Evolutionary conservation across 2,888 invertebrate genomes (phyloP).

Genomic region (Pimpla rufipes): DNA sequence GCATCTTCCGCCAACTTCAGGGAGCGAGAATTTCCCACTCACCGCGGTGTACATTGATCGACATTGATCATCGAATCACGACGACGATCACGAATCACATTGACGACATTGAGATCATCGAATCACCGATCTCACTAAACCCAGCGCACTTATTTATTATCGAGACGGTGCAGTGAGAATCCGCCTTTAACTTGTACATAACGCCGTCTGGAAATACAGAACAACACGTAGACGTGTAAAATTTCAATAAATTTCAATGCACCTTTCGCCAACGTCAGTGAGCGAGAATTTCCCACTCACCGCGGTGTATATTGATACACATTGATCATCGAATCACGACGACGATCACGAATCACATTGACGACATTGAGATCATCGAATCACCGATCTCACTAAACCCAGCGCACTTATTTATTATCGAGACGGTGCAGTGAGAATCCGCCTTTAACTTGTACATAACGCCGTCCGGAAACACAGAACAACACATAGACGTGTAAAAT

Average conservation of each 20-base stretch:
- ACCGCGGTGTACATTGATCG: too few species aligned
- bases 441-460: slow-evolving; percentile 29
- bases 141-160: slow-evolving; percentile 40
- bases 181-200: slow-evolving; percentile 51
- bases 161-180: not conserved
- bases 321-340: too few species aligned
- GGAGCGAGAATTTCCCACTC: too few species aligned
- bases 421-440: too few species aligned
- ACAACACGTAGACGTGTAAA: slow-evolving; percentile 12
- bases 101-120: too few species aligned
- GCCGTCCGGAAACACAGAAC: not conserved
- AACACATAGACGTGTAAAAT: slow-evolving; percentile 32
- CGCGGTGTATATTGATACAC: too few species aligned
- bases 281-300: too few species aligned
- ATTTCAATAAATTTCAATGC: slow-evolving; percentile 63
- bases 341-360: too few species aligned
- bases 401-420: too few species aligned
- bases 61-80: not conserved
- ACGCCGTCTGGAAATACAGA: not conserved
- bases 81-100: too few species aligned
- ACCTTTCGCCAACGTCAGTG: slow-evolving; percentile 14
- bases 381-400: too few species aligned
- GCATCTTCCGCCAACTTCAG: slow-evolving; percentile 7
- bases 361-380: too few species aligned
- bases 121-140: slow-evolving; percentile 10